These are phyloP conservation scores for Chaitophorus viminalis DNA, from an alignment of 2,888 invertebrate species.

Conservation along the genomic window DNA sequence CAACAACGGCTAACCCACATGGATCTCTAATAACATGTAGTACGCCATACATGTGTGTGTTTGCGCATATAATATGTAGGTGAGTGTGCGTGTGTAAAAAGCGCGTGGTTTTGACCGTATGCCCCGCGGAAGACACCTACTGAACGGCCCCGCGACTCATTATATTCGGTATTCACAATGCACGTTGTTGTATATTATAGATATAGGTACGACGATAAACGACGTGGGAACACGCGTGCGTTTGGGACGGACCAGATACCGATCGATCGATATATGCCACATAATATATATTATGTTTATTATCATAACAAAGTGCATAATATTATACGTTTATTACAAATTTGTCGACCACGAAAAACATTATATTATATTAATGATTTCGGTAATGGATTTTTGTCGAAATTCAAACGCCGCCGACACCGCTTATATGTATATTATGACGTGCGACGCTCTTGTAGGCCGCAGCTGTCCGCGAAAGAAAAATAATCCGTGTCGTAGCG, in stretches of 20 bases:
- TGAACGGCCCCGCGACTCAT: conserved; percentile 19
- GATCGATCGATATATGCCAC: conserved; percentile 21
- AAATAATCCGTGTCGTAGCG: too few relatives aligned
- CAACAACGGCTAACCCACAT: too few relatives aligned
- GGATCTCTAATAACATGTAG: too few relatives aligned
- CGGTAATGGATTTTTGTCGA: not conserved
- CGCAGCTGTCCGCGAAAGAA: too few relatives aligned
- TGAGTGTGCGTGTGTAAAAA: too few relatives aligned
- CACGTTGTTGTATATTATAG: too few relatives aligned
- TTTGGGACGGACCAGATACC: conserved; percentile 9
- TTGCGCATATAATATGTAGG: too few relatives aligned
- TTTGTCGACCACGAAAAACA: not conserved
- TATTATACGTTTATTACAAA: too few relatives aligned
- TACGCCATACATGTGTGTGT: not conserved
- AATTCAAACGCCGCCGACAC: not conserved
- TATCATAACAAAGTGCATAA: too few relatives aligned
- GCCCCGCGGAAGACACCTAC: conserved; percentile 51
- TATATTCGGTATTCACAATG: conserved; percentile 14
- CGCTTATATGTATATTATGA: not conserved
- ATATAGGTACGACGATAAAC: not conserved
- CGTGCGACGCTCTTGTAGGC: too few relatives aligned
- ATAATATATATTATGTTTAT: not conserved
- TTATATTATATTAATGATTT: too few relatives aligned
- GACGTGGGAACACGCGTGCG: conserved; percentile 28
- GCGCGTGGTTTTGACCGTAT: not conserved